These are phyloP conservation scores for Ctenoplectra terminalis DNA, from an alignment of 1,140 invertebrate genomes.

Conservation along the genomic window DNA sequence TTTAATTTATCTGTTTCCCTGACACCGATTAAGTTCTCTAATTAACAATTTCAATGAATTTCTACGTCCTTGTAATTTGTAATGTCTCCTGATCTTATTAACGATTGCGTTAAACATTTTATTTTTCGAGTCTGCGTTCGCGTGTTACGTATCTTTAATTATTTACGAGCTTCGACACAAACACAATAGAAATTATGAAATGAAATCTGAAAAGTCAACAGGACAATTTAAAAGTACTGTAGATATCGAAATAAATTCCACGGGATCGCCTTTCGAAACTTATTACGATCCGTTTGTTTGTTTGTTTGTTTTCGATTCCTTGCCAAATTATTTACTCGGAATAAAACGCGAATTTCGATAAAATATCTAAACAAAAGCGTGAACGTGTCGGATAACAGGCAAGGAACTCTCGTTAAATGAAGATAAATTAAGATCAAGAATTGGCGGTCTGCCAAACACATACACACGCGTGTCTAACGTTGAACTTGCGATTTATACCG, in stretches of 20 bases:
- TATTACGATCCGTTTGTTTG: neutral
- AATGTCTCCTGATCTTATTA: no score
- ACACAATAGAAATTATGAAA: no score
- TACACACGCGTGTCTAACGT: slow-evolving; percentile 5
- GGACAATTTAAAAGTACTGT: no score
- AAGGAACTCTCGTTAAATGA: slow-evolving; percentile 29
- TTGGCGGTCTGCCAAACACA: slow-evolving; percentile 37
- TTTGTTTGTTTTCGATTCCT: neutral
- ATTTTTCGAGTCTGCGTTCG: no score
- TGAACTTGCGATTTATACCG: slow-evolving; percentile 39
- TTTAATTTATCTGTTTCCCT: neutral
- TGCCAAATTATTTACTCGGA: neutral
- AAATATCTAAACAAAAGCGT: neutral
- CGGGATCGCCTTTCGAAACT: neutral
- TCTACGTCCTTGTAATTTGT: no score
- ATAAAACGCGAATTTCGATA: neutral
- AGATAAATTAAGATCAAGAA: slow-evolving; percentile 30
- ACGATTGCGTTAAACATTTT: no score
- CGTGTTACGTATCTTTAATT: no score
- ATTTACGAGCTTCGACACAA: no score
- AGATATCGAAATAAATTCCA: no score
- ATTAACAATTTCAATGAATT: no score
- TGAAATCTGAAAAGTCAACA: no score
- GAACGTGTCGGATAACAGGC: neutral
- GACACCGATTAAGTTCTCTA: no score